Conservation (phyloP, 2,797 vertebrate genomes). For the Phylloscopus collybita region DNA sequence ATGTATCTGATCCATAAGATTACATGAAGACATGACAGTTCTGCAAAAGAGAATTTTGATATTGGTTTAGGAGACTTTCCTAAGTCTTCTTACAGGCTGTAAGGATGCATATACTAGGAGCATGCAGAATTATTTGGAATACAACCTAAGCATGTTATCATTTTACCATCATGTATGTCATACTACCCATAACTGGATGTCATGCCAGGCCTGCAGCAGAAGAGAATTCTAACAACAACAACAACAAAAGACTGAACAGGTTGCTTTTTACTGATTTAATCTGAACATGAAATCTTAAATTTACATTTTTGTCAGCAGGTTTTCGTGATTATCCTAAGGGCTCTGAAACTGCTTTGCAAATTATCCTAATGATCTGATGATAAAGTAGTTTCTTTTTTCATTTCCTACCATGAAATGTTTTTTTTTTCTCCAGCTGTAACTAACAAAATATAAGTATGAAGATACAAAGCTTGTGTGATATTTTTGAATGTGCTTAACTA, state of each 20-base stretch:
- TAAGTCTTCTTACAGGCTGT: background rate
- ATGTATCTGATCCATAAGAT: background rate
- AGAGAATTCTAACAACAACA: background rate
- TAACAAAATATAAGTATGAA: background rate
- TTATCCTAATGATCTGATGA: background rate
- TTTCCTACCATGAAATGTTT: background rate
- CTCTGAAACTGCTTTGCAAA: background rate
- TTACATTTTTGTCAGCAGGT: background rate
- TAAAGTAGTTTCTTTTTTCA: background rate
- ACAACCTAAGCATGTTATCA: background rate
- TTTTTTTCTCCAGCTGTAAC: background rate
- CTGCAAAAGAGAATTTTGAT: background rate
- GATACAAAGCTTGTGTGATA: background rate
- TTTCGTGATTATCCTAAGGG: background rate
- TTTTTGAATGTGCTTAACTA: background rate
- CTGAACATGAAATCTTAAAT: background rate
- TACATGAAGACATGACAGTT: background rate
- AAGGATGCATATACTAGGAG: background rate
- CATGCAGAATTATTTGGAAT: background rate
- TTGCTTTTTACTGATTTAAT: background rate
- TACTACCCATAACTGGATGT: background rate
- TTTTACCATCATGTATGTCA: background rate
- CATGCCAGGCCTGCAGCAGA: background rate
- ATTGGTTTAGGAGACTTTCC: fast-evolving
- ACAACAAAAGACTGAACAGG: background rate